Evolutionary conservation across 1,140 invertebrate genomes (phyloP).

Genomic region (Drosophila punjabiensis): DNA sequence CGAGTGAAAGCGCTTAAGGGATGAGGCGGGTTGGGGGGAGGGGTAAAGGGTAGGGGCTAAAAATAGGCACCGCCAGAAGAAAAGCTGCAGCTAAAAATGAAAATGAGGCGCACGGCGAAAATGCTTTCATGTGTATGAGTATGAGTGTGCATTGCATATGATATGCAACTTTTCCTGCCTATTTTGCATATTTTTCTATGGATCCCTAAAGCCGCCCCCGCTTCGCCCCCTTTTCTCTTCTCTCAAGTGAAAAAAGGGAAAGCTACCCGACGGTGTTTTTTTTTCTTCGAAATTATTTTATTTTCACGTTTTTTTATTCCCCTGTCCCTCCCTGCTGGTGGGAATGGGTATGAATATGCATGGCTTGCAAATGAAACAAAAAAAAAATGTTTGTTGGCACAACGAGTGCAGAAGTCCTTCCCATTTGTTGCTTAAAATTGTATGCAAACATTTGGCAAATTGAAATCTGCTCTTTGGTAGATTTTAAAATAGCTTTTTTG

Average conservation of each 20-base stretch:
- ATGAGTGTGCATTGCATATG: slow-evolving; percentile 38
- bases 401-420: not conserved
- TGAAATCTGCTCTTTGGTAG: slow-evolving; percentile 11
- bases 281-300: slow-evolving; percentile 64
- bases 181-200: slow-evolving; percentile 68
- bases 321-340: not conserved
- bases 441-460: slow-evolving; percentile 44
- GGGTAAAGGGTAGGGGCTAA: slow-evolving; percentile 18
- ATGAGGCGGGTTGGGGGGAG: not conserved
- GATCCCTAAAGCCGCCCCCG: slow-evolving; percentile 20
- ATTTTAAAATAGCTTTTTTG: not conserved
- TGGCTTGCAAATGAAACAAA: slow-evolving; percentile 47
- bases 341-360: slow-evolving; percentile 33
- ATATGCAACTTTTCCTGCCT: slow-evolving; percentile 68
- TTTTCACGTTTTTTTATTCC: slow-evolving; percentile 34
- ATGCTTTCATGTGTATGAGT: slow-evolving; percentile 44
- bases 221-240: not conserved
- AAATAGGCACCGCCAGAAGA: slow-evolving; percentile 50
- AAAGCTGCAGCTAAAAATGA: slow-evolving; percentile 49
- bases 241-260: slow-evolving; percentile 49
- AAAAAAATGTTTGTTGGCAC: slow-evolving; percentile 20
- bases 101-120: slow-evolving; percentile 44
- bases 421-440: slow-evolving; percentile 28
- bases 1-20: slow-evolving; percentile 55
- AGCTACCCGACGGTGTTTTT: slow-evolving; percentile 39